phyloP scores from a whole-genome alignment of 2,888 invertebrate genomes.

The Hymenopus coronatus region DNA sequence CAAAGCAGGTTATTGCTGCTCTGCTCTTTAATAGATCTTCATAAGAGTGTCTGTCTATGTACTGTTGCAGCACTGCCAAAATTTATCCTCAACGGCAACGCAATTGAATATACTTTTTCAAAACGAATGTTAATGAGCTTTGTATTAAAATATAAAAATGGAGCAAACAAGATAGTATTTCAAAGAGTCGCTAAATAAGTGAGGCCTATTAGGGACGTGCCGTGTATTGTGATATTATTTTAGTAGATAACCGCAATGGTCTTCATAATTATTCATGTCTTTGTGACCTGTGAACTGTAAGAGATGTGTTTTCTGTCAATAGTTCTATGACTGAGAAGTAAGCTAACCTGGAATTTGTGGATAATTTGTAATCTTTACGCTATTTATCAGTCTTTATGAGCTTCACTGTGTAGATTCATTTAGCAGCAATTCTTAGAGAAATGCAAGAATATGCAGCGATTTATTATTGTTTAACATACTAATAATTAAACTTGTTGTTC shows the following conservation, averaged over 20 bases:
- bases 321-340: not conserved
- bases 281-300: not conserved
- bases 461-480: not conserved
- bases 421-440: not conserved
- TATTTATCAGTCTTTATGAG: not conserved
- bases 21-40: not conserved
- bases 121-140: not conserved
- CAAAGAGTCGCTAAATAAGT: not conserved
- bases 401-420: not conserved
- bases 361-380: not conserved
- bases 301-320: not conserved
- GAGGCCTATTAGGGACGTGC: not conserved
- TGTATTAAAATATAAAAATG: not conserved
- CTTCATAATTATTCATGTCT: not conserved
- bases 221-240: constrained; percentile 19
- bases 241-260: constrained; percentile 6
- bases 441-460: not conserved
- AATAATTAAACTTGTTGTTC: not conserved
- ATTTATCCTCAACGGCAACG: not conserved
- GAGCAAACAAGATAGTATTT: not conserved
- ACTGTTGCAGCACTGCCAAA: not conserved
- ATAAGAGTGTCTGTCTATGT: not conserved
- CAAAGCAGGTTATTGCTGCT: not conserved
- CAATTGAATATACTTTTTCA: not conserved
- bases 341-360: not conserved